Base-by-base conservation (phyloP, 2,888 invertebrate genomes). In the Aporophyla lueneburgensis region DNA sequence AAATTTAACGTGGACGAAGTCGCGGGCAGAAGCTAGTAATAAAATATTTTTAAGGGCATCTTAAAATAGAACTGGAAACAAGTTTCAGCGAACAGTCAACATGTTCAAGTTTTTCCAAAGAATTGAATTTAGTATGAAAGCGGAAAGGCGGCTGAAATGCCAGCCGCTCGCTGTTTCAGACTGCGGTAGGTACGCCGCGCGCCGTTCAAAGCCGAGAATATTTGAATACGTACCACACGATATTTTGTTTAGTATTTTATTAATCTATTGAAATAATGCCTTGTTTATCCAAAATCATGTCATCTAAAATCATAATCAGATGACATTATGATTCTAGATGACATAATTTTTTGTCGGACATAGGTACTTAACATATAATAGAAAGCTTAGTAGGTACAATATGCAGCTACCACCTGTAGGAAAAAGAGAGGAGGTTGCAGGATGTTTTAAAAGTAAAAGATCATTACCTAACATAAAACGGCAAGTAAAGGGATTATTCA, bases 31-130 rank as follows among this genome's bases (percentile, higher is more conserved):
- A n/a, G n/a, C n/a, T n/a, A n/a, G 33, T 33, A 33, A 3, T 33
- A 33, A 19, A 49, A 19, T 43, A 53, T 27, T 68, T 51, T 5
- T n/a, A n/a, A 19, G 10, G 4, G 1, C 19, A 65, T 14, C 10
- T n/a, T n/a, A 21, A 74, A 66, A 53, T 76, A 16, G 12, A 61
- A 59, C 5, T 59, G 43, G 46, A 76, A n/a, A 40, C 24, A 46
- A 27, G 16, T 76, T 53, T 51, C 33, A 59, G n/a, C 16, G 6
- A 76, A 46, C 46, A 33, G 43, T 46, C 24, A 53, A 24, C 33
- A 61, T 33, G 33, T 53, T 19, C 16, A 61, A 24, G 16, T 53
- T 68, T 56, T 53, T 54, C 27, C 27, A 40, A 76, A 61, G 53
- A 49, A 69, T 33, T 3, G 43, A 46, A 46, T 9, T 21, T 46